Evolutionary conservation across 2,888 invertebrate species (phyloP).

Genomic region (Ormyrus labotus): DNA sequence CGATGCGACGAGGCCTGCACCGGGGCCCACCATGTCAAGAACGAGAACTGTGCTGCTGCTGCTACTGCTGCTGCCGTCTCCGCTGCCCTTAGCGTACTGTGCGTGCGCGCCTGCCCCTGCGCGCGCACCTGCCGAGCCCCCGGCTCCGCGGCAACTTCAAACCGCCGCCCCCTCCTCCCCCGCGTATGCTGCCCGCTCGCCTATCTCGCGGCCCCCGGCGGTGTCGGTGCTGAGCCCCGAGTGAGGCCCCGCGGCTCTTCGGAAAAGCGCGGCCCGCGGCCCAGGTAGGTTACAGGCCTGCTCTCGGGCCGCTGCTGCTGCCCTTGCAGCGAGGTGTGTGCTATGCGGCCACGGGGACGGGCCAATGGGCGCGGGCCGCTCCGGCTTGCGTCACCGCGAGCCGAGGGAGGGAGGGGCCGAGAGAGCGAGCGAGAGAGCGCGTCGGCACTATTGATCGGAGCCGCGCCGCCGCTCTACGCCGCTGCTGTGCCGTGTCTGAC

Average conservation of each 20-base stretch:
- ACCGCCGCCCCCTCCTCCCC: neutral
- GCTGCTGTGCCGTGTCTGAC: neutral
- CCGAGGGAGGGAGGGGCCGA: neutral
- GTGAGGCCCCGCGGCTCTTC: constrained; percentile 11
- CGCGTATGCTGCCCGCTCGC: neutral
- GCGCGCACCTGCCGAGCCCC: neutral
- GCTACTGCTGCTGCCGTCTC: too few species aligned
- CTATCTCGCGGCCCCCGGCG: too few species aligned
- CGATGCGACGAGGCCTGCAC: constrained; percentile 71
- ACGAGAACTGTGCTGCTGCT: constrained; percentile 64
- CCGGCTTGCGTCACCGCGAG: constrained; percentile 76
- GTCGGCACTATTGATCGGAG: constrained; percentile 44
- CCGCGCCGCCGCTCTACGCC: neutral
- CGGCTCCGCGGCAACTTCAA: neutral
- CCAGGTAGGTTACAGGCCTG: too few species aligned
- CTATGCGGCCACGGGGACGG: constrained; percentile 75
- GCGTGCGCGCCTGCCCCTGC: neutral
- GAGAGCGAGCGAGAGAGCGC: neutral
- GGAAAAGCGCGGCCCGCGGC: neutral
- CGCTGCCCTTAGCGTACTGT: neutral
- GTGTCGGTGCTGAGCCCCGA: neutral
- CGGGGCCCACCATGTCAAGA: constrained; percentile 68
- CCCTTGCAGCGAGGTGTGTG: constrained; percentile 77
- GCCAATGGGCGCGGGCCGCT: constrained; percentile 77
- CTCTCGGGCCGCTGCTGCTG: constrained; percentile 50